phyloP scores from a whole-genome alignment of 2,888 invertebrate genomes.

The Hedya salicella region DNA sequence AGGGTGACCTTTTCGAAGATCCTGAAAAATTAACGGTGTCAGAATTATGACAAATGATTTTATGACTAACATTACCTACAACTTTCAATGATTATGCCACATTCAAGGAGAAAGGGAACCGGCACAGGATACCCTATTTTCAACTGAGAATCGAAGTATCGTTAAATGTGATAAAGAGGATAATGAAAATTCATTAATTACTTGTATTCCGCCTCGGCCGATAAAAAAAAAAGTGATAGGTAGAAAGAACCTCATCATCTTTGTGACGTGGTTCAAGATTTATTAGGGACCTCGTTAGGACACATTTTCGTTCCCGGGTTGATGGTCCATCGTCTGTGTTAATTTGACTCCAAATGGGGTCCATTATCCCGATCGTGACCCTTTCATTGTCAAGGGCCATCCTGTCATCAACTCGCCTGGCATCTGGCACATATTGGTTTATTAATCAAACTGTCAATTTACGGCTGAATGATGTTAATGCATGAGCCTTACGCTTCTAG shows the following conservation, averaged over 20 bases:
- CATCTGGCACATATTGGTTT: slow-evolving; percentile 13
- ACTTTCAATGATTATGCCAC: no score
- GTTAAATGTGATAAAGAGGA: neutral
- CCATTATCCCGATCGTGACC: slow-evolving; percentile 49
- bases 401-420: slow-evolving; percentile 27
- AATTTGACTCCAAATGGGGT: slow-evolving; percentile 56
- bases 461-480: neutral
- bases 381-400: slow-evolving; percentile 33
- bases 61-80: no score
- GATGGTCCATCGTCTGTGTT: slow-evolving; percentile 50
- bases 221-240: slow-evolving; percentile 25
- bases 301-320: slow-evolving; percentile 40
- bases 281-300: slow-evolving; percentile 34
- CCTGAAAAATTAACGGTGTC: no score
- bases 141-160: neutral
- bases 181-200: slow-evolving; percentile 2
- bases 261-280: slow-evolving; percentile 14
- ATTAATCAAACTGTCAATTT: slow-evolving; percentile 23
- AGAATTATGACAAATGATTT: no score
- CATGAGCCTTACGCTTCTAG: no score
- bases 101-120: no score
- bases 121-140: no score
- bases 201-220: no score
- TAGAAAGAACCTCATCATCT: slow-evolving; percentile 29
- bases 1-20: no score